phyloP scores from a whole-genome alignment of 1,140 invertebrate species.

The Triops cancriformis region DNA sequence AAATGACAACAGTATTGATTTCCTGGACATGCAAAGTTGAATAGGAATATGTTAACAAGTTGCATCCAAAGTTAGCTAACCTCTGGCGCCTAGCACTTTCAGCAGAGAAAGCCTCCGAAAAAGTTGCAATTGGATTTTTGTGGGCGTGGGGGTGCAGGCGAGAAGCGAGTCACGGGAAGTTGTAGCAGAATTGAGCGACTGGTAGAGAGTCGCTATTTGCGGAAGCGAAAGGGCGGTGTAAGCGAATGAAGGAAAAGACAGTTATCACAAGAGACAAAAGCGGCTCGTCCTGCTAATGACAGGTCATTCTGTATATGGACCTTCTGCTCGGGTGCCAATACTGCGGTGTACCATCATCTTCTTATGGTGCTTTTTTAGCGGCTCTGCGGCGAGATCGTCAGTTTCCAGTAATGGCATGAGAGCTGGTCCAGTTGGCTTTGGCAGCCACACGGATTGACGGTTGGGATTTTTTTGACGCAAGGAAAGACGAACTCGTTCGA shows the following conservation, averaged over 20 bases:
- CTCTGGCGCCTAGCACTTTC: not conserved
- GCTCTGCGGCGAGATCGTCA: not conserved
- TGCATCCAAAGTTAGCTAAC: not conserved
- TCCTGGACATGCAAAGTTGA: not conserved
- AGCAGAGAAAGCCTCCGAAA: no score
- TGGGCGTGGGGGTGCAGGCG: no score
- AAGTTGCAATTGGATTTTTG: no score
- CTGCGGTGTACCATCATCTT: not conserved
- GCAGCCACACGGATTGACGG: not conserved
- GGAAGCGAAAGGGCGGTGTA: not conserved
- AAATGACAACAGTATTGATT: conserved; percentile 5
- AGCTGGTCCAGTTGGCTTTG: not conserved
- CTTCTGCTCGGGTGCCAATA: not conserved
- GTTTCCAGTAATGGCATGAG: not conserved
- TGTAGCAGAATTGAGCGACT: no score
- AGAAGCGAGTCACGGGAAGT: no score
- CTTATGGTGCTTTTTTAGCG: not conserved
- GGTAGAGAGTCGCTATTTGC: not conserved
- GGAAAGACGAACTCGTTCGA: not conserved
- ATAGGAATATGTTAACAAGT: not conserved
- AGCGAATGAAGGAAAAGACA: not conserved
- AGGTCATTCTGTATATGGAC: not conserved
- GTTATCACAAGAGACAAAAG: not conserved
- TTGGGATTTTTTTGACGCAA: not conserved
- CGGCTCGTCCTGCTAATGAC: not conserved